A percentile compares a stretch with the other conserved stretches of the same genome.
phyloP scores from a whole-genome alignment of 1,140 invertebrate genomes.

The Samia ricini region DNA sequence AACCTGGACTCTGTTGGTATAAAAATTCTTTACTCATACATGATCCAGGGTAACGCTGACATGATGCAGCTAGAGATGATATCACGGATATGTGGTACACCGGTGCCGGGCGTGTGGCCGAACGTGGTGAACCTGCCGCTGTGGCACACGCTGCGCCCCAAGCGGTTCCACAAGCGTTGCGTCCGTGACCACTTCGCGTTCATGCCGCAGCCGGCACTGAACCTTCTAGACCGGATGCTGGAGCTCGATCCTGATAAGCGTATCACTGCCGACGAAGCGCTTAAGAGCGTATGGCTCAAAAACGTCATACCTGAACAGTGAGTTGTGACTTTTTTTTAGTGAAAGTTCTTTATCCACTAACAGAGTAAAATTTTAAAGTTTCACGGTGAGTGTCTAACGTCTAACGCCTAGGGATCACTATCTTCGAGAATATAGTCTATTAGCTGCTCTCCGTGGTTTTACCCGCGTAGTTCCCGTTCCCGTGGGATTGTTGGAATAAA shows the following conservation, averaged over 20 bases:
- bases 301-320: conserved; percentile 94
- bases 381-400: too few species aligned
- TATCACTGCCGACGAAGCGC: conserved; percentile 95
- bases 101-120: conserved; percentile 98
- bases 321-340: conserved; percentile 62
- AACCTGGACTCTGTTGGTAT: too few species aligned
- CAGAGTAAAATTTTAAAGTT: too few species aligned
- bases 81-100: conserved; percentile 96
- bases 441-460: too few species aligned
- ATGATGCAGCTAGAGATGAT: conserved; percentile 97
- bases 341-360: too few species aligned
- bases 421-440: neutral
- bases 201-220: conserved; percentile 93
- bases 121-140: conserved; percentile 96
- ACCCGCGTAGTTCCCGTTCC: too few species aligned
- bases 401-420: neutral
- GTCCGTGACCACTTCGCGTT: conserved; percentile 95
- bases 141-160: conserved; percentile 95
- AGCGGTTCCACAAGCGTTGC: conserved; percentile 91
- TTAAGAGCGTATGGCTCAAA: conserved; percentile 96
- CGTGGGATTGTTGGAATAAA: too few species aligned
- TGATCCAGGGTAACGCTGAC: conserved; percentile 90
- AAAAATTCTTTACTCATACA: too few species aligned
- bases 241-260: conserved; percentile 96
- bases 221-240: conserved; percentile 97